Conservation (phyloP, 2,888 invertebrate genomes). For the Xestia xanthographa region DNA sequence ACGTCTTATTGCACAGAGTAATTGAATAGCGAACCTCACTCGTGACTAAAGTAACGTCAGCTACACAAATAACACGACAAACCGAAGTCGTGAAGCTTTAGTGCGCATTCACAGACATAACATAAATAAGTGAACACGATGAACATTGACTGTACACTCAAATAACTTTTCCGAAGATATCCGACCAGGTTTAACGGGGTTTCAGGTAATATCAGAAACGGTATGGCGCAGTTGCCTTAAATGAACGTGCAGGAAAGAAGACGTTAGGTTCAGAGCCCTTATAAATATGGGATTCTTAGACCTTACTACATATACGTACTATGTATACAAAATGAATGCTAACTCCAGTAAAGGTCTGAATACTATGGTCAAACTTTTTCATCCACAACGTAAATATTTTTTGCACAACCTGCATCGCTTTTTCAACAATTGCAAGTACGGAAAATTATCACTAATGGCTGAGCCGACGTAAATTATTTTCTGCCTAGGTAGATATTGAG, state of each 20-base stretch:
- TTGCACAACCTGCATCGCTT: slow-evolving; percentile 3
- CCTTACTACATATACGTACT: too few relatives aligned
- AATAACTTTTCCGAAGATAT: slow-evolving; percentile 38
- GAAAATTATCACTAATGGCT: slow-evolving; percentile 40
- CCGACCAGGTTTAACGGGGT: slow-evolving; percentile 36
- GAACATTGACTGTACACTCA: slow-evolving; percentile 39
- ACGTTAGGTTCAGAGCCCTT: slow-evolving; percentile 34
- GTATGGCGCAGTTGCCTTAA: slow-evolving; percentile 23
- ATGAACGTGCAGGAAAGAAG: slow-evolving; percentile 20
- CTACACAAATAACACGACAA: slow-evolving; percentile 54
- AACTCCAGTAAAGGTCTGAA: too few relatives aligned
- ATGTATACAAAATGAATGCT: slow-evolving; percentile 3
- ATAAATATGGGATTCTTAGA: slow-evolving; percentile 31
- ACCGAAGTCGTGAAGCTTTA: slow-evolving; percentile 56
- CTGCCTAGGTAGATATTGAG: slow-evolving; percentile 45
- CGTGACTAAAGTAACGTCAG: slow-evolving; percentile 71
- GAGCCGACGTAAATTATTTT: slow-evolving; percentile 45
- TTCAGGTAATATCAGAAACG: slow-evolving; percentile 45
- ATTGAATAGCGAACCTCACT: slow-evolving; percentile 74
- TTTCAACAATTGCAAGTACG: slow-evolving; percentile 36
- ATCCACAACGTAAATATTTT: not conserved
- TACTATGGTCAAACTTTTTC: not conserved
- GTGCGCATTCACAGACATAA: slow-evolving; percentile 42
- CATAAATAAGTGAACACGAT: slow-evolving; percentile 53
- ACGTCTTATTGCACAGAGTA: slow-evolving; percentile 71